These are phyloP conservation scores for Phoebastria nigripes DNA, from an alignment of 2,797 vertebrate genomes.

Conservation along the genomic window DNA sequence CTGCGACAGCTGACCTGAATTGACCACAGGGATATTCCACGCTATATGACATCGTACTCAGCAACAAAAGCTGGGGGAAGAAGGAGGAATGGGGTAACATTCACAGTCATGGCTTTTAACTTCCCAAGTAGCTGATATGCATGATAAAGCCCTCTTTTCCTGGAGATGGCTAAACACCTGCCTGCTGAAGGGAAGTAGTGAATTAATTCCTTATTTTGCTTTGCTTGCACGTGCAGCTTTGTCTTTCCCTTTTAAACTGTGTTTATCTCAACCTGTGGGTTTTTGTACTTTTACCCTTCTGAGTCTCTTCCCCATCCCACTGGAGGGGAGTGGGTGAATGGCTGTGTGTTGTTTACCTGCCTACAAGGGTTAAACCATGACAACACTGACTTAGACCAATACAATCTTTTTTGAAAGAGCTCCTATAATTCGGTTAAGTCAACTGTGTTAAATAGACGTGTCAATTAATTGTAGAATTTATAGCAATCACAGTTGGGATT, in stretches of 20 bases:
- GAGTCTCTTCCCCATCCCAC: neutral
- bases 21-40: neutral
- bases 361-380: neutral
- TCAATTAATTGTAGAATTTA: neutral
- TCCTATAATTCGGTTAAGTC: neutral
- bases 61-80: neutral
- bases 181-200: neutral
- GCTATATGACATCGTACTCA: fast-evolving
- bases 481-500: neutral
- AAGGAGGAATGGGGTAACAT: neutral
- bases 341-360: neutral
- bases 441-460: neutral
- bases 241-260: neutral
- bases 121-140: neutral
- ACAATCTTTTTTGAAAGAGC: neutral
- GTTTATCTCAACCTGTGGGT: fast-evolving
- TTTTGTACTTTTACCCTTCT: neutral
- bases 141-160: neutral
- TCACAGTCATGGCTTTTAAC: neutral
- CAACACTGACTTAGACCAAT: neutral
- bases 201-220: neutral
- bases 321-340: neutral
- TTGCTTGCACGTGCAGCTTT: neutral
- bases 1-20: neutral
- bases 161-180: neutral